Base-by-base conservation (phyloP, 2,113 vertebrate genomes). In the Psilopsiagon aurifrons region DNA sequence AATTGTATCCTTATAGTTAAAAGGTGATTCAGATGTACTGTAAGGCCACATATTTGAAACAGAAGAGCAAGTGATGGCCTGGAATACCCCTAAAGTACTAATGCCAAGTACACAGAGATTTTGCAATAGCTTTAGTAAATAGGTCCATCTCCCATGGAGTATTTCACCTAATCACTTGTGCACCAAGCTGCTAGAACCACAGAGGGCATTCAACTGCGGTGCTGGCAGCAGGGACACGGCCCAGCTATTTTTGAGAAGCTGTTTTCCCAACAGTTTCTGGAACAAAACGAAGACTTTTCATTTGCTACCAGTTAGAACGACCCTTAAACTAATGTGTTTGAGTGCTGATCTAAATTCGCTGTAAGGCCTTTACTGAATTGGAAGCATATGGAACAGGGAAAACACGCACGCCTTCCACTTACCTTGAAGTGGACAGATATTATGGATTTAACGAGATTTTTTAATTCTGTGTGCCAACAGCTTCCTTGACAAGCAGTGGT, bases 141-240 rank as follows among this genome's bases (percentile, higher is more conserved):
- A 11, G 31, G 17, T 35, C 31, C 33, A 7, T 18, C 46, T 54
- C 46, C 44, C n/a, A 0, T 9, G 8, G 15, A 14, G 13, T 3
- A 16, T 44, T 28, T 67, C 51, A 51, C 37, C 51, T 9, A 7
- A 17, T 2, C 13, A 13, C 37, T 7, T 2, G 13, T 5, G 39
- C 41, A 22, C 35, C 2, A 5, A 28, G 57, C 1, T 6, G 35
- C 35, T 18, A 7, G 7, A n/a, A 33, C 25, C 9, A 1, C 7
- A 2, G 15, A 11, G 47, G 31, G n/a, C 7, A 25, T 29, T 47
- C 55, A 5, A 7, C n/a, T 25, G 67, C 39, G 3, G 8, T 10
- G 22, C 57, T 35, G 49, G 67, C 52, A 24, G 70, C 52, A 5
- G 27, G 27, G 51, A 25, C 3, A 29, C 55, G 20, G 68, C 35